Evolutionary conservation across 2,888 invertebrate species (phyloP).

Genomic region (Athripsodes cinereus): DNA sequence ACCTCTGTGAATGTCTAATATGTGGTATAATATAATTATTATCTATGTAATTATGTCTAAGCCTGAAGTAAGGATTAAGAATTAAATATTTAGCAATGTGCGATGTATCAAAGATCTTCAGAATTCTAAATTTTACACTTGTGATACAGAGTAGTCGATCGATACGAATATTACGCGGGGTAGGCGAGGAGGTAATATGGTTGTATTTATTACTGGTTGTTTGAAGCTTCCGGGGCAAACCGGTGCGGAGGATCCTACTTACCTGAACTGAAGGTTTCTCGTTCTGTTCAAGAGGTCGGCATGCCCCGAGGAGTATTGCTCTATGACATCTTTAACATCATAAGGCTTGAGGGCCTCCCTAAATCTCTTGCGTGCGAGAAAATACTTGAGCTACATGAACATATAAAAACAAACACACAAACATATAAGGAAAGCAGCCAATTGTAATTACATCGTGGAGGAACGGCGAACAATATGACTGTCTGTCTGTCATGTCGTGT

Average conservation of each 20-base stretch:
- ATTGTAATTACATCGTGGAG: constrained; percentile 9
- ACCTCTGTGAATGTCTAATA: too few species aligned
- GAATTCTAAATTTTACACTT: too few species aligned
- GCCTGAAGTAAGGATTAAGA: too few species aligned
- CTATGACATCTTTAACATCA: constrained; percentile 92
- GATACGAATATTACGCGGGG: too few species aligned
- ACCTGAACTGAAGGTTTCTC: constrained; percentile 81
- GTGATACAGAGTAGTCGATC: too few species aligned
- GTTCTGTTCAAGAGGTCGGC: constrained; percentile 83
- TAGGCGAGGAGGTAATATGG: too few species aligned
- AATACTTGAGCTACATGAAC: constrained; percentile 71
- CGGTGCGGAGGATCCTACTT: constrained; percentile 36
- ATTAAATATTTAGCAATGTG: too few species aligned
- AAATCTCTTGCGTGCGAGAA: constrained; percentile 86
- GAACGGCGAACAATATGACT: constrained; percentile 5
- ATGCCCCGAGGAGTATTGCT: constrained; percentile 84
- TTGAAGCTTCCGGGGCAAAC: constrained; percentile 3
- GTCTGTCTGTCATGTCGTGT: too few species aligned
- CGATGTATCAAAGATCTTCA: too few species aligned
- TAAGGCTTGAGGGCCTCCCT: constrained; percentile 89
- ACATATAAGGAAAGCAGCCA: constrained; percentile 25
- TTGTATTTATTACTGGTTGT: too few species aligned
- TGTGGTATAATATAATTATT: too few species aligned
- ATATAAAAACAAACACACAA: constrained; percentile 26
- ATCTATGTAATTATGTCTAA: too few species aligned